phyloP scores from a whole-genome alignment of 1,140 invertebrate genomes.

The Oedothorax gibbosus region DNA sequence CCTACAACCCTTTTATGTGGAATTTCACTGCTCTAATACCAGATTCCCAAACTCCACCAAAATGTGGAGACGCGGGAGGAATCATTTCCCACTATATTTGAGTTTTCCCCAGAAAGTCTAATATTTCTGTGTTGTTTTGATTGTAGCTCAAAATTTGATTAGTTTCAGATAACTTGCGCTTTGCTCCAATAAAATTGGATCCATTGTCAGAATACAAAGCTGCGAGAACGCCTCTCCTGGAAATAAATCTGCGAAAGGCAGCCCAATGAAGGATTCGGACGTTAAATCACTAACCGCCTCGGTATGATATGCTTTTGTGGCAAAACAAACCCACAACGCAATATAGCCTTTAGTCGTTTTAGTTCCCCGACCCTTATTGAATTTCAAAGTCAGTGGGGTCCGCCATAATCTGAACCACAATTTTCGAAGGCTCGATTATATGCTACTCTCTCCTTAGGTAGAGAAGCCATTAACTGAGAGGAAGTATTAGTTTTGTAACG shows the following conservation, averaged over 20 bases:
- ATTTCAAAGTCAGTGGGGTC: conserved; percentile 25
- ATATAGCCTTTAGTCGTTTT: conserved; percentile 30
- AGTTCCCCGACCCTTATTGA: no score
- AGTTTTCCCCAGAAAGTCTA: background rate
- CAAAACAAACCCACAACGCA: conserved; percentile 6
- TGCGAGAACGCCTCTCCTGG: background rate
- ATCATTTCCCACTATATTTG: background rate
- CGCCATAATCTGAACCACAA: conserved; percentile 7
- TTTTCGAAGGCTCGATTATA: background rate
- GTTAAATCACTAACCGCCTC: conserved; percentile 28
- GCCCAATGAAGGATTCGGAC: conserved; percentile 35
- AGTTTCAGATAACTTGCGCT: background rate
- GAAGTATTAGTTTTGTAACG: no score
- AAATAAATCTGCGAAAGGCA: conserved; percentile 34
- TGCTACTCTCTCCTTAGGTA: background rate
- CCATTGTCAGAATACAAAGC: conserved; percentile 39
- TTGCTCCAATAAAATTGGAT: conserved; percentile 22
- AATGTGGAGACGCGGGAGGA: background rate
- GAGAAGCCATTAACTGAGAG: no score
- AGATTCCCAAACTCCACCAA: conserved; percentile 41
- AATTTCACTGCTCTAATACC: background rate
- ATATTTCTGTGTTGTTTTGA: background rate
- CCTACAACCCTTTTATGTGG: background rate
- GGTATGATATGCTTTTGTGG: conserved; percentile 31
- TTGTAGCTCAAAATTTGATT: background rate